Percentiles rank a stretch among this genome's conserved stretches.
Evolutionary conservation across 1,140 invertebrate species (phyloP).

Genomic region (Tetragnatha versicolor): DNA sequence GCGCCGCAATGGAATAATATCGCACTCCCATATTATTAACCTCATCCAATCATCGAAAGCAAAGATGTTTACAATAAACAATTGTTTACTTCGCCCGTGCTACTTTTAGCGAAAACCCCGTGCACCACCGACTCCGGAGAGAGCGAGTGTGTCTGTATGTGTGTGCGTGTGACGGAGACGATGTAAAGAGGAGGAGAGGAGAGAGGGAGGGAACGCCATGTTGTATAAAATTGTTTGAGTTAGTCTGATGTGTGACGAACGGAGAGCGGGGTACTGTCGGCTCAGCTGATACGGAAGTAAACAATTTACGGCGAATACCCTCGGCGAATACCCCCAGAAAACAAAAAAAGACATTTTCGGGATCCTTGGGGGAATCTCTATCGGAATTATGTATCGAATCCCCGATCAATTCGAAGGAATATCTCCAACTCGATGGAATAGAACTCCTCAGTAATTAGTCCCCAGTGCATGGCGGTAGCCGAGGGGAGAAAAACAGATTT

Average conservation of each 20-base stretch:
- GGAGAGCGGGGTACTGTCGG: slow-evolving; percentile 10
- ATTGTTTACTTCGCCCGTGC: slow-evolving; percentile 57
- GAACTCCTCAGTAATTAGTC: slow-evolving; percentile 51
- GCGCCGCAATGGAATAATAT: neutral
- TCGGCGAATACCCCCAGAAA: slow-evolving; percentile 1
- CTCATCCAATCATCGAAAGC: slow-evolving; percentile 54
- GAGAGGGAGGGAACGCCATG: slow-evolving; percentile 54
- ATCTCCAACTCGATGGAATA: slow-evolving; percentile 52
- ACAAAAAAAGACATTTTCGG: neutral
- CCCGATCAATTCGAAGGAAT: slow-evolving; percentile 50
- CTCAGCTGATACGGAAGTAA: slow-evolving; percentile 57
- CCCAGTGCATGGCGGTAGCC: slow-evolving; percentile 51
- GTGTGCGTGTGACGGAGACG: slow-evolving; percentile 54
- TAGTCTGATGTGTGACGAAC: slow-evolving; percentile 54
- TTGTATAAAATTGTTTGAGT: slow-evolving; percentile 57
- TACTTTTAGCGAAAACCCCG: slow-evolving; percentile 56
- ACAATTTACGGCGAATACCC: slow-evolving; percentile 36
- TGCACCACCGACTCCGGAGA: slow-evolving; percentile 44
- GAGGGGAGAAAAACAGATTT: slow-evolving; percentile 40
- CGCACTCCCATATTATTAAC: neutral
- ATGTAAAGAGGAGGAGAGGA: slow-evolving; percentile 43
- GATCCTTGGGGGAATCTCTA: neutral
- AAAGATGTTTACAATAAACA: slow-evolving; percentile 57
- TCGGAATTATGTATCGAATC: slow-evolving; percentile 21
- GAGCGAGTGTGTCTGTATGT: slow-evolving; percentile 46